Percentiles rank a stretch among this genome's conserved stretches.
Conservation (phyloP, 1,140 invertebrate genomes). For the Drosophila leontia region DNA sequence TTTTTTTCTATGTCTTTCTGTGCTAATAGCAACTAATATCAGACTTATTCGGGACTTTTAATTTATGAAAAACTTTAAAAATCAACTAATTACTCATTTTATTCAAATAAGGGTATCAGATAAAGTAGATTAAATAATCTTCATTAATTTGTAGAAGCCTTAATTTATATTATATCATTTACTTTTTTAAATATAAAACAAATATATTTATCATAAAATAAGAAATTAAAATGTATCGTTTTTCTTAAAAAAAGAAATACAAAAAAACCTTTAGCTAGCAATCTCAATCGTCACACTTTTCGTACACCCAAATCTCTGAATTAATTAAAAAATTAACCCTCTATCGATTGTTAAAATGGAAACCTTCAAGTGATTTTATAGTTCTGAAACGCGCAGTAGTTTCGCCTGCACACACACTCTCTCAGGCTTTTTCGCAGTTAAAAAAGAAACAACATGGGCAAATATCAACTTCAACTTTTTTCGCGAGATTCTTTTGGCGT, state of each 20-base stretch:
- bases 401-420: constrained; percentile 5
- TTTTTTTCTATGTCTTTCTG: not conserved
- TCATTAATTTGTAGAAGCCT: not conserved
- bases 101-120: not conserved
- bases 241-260: not conserved
- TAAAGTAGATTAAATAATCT: not conserved
- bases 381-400: constrained; percentile 37
- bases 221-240: not conserved
- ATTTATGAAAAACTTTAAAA: not conserved
- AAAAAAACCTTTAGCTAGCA: not conserved
- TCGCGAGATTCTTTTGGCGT: constrained; percentile 73
- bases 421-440: constrained; percentile 18
- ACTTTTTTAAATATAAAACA: too few relatives aligned
- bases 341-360: constrained; percentile 5
- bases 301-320: constrained; percentile 3
- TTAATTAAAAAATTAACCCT: not conserved
- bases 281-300: not conserved
- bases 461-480: constrained; percentile 67
- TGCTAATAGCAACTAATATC: not conserved
- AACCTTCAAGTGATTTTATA: constrained; percentile 20
- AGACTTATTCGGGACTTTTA: not conserved
- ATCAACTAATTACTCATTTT: not conserved
- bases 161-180: not conserved
- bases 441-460: constrained; percentile 34
- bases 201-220: too few relatives aligned